Evolutionary conservation across 2,113 vertebrate genomes (phyloP).

Genomic region (Syrrhaptes paradoxus): DNA sequence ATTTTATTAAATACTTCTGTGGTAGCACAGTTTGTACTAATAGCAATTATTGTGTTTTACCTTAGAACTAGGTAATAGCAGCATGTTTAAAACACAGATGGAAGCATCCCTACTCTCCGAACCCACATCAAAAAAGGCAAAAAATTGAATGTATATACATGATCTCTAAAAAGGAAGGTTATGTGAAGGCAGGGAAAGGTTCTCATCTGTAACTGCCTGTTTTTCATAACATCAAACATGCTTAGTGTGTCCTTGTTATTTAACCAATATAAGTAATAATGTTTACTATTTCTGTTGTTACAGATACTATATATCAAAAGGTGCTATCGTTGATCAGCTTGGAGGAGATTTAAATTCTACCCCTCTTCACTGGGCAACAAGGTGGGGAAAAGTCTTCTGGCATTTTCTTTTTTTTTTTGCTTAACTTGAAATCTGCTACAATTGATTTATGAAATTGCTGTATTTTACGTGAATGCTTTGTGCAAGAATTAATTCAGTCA

Average conservation of each 20-base stretch:
- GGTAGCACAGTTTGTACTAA: not conserved
- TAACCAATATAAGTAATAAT: constrained; percentile 8
- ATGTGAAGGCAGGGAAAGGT: not conserved
- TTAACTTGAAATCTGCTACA: not conserved
- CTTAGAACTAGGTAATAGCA: not conserved
- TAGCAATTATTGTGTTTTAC: not conserved
- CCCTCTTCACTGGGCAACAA: constrained; percentile 98
- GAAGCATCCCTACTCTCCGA: not conserved
- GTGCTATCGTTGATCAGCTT: constrained; percentile 96
- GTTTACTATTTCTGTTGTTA: constrained; percentile 37
- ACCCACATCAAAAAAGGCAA: not conserved
- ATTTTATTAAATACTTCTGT: not conserved
- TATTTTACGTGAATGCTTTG: not conserved
- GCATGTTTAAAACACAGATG: not conserved
- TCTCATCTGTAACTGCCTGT: not conserved
- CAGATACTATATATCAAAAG: constrained; percentile 99
- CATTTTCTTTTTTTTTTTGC: constrained; percentile 6
- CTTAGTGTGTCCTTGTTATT: not conserved
- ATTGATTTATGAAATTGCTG: not conserved
- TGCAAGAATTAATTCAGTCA: not conserved
- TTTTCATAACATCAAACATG: not conserved
- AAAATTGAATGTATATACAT: not conserved
- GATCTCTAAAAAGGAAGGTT: not conserved
- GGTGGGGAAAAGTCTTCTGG: constrained; percentile 73
- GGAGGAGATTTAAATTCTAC: constrained; percentile 99